Conservation (phyloP, 2,113 vertebrate species). For the Oxyura jamaicensis region DNA sequence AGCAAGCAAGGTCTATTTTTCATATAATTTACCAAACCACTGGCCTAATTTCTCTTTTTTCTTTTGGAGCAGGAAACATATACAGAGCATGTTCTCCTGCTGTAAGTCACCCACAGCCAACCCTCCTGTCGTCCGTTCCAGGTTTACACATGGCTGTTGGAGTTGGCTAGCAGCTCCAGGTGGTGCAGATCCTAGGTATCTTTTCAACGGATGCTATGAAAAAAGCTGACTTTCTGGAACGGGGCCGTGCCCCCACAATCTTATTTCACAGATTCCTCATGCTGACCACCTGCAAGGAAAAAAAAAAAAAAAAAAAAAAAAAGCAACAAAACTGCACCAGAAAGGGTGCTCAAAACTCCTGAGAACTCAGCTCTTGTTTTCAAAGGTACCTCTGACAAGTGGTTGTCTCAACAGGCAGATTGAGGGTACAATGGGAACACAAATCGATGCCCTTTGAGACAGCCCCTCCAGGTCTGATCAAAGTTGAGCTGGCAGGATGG, state of each 20-base stretch:
- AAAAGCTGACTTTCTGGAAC: neutral
- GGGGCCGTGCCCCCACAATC: neutral
- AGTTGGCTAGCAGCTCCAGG: neutral
- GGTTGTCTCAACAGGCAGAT: neutral
- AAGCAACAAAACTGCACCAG: neutral
- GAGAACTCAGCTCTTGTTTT: neutral
- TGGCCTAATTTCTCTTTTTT: conserved; percentile 74
- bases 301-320: neutral
- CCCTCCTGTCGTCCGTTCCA: neutral
- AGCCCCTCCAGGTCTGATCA: neutral
- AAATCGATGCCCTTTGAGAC: neutral
- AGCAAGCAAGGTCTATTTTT: conserved; percentile 76
- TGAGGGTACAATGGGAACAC: fast-evolving
- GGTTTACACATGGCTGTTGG: neutral
- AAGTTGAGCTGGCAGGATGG: neutral
- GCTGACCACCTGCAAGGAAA: neutral
- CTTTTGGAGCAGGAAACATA: conserved; percentile 55
- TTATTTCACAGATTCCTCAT: neutral
- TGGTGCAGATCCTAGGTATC: neutral
- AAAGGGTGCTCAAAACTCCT: neutral
- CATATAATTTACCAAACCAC: conserved; percentile 79
- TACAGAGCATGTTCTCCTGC: conserved; percentile 10
- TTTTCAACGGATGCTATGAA: neutral
- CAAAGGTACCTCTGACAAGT: neutral
- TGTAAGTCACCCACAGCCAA: neutral